Conservation (phyloP, 1,140 invertebrate species). For the Heterodera carotae region DNA sequence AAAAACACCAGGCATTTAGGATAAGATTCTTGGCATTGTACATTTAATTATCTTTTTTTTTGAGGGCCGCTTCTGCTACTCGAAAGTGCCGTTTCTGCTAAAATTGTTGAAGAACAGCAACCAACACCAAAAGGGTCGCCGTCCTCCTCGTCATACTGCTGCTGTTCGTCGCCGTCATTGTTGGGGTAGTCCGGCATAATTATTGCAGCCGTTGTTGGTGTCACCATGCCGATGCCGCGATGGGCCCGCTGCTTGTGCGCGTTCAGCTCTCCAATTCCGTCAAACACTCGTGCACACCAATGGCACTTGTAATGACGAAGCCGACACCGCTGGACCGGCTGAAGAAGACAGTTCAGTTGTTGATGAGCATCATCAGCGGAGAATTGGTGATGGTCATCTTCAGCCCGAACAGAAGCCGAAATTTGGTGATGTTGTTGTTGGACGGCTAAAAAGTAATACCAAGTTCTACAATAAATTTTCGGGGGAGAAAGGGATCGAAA, state of each 20-base stretch:
- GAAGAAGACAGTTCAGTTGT: neutral
- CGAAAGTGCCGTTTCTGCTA: too few species aligned
- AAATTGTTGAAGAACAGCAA: too few species aligned
- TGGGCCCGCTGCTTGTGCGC: conserved; percentile 4
- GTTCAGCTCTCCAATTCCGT: neutral
- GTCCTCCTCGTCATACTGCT: neutral
- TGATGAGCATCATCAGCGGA: neutral
- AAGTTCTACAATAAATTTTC: too few species aligned
- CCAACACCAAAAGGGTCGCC: neutral
- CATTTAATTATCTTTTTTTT: too few species aligned
- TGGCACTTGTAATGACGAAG: conserved; percentile 18
- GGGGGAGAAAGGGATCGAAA: too few species aligned
- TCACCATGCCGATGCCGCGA: neutral
- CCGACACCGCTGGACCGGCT: neutral
- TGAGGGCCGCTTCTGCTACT: too few species aligned
- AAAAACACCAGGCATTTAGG: too few species aligned
- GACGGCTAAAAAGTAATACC: too few species aligned
- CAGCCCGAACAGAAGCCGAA: too few species aligned
- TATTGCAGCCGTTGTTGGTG: neutral
- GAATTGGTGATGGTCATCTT: neutral
- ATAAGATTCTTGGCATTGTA: too few species aligned
- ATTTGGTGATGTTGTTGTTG: too few species aligned
- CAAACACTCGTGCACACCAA: conserved; percentile 9
- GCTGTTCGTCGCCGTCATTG: neutral
- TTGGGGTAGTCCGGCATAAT: neutral